Evolutionary conservation across 2,113 vertebrate species (phyloP).

Genomic region (Peromyscus maniculatus): DNA sequence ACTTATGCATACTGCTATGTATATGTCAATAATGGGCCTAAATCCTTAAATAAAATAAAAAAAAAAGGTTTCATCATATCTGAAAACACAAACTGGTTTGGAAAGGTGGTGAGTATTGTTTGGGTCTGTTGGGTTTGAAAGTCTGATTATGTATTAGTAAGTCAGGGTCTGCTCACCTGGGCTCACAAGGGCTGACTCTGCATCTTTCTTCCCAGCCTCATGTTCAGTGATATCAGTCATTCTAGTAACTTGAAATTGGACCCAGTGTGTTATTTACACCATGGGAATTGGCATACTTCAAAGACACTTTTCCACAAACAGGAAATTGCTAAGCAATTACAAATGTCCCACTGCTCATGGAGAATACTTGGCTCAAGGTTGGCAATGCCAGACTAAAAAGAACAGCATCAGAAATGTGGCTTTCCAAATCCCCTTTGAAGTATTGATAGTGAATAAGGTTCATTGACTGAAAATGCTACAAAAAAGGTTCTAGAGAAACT

Average conservation of each 20-base stretch:
- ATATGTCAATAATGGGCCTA: background rate
- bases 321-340: background rate
- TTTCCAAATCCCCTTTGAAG: background rate
- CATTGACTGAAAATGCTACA: background rate
- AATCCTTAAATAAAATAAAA: background rate
- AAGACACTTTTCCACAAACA: background rate
- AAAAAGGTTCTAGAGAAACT: background rate
- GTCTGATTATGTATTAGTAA: fast-evolving
- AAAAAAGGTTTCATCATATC: background rate
- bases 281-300: background rate
- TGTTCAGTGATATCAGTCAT: background rate
- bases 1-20: background rate
- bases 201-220: too few relatives aligned
- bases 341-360: background rate
- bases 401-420: background rate
- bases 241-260: background rate
- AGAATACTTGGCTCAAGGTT: background rate
- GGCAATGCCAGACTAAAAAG: background rate
- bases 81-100: background rate
- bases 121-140: background rate
- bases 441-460: background rate
- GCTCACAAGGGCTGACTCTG: background rate
- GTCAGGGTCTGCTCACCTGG: fast-evolving
- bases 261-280: background rate
- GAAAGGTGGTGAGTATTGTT: background rate